These are phyloP conservation scores for Oenanthe oenanthe DNA, from an alignment of 2,113 vertebrate species.

Conservation along the genomic window DNA sequence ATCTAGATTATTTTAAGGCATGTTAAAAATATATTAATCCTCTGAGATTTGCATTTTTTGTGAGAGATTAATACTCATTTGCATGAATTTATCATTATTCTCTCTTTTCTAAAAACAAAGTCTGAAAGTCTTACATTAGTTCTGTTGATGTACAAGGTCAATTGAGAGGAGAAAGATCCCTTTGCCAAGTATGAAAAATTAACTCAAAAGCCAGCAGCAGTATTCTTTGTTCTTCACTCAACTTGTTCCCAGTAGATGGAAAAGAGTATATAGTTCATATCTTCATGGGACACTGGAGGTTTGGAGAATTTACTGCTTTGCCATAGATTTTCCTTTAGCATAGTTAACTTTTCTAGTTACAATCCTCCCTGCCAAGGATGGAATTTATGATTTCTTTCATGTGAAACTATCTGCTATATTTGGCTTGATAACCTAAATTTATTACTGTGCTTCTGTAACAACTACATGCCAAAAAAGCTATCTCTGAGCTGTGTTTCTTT, in stretches of 20 bases:
- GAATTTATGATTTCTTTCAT: background rate
- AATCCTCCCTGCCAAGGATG: background rate
- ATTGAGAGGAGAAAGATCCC: background rate
- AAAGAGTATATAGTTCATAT: background rate
- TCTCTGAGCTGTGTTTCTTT: background rate
- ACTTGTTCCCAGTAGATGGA: background rate
- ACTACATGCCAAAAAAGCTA: background rate
- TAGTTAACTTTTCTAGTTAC: background rate
- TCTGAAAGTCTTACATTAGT: background rate
- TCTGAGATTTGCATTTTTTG: constrained; percentile 3
- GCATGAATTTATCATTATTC: background rate
- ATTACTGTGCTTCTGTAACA: background rate
- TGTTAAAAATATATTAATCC: background rate
- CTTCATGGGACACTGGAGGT: background rate
- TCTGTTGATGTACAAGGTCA: background rate
- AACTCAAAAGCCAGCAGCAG: background rate
- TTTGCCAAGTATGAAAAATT: background rate
- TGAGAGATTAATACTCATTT: background rate
- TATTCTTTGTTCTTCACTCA: background rate
- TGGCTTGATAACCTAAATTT: background rate
- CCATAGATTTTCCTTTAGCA: background rate
- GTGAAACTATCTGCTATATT: background rate
- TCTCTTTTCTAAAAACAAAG: background rate
- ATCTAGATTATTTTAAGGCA: background rate
- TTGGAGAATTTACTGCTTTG: background rate